phyloP scores from a whole-genome alignment of 23 tunicate species.

The Clavelina lepadiformis region DNA sequence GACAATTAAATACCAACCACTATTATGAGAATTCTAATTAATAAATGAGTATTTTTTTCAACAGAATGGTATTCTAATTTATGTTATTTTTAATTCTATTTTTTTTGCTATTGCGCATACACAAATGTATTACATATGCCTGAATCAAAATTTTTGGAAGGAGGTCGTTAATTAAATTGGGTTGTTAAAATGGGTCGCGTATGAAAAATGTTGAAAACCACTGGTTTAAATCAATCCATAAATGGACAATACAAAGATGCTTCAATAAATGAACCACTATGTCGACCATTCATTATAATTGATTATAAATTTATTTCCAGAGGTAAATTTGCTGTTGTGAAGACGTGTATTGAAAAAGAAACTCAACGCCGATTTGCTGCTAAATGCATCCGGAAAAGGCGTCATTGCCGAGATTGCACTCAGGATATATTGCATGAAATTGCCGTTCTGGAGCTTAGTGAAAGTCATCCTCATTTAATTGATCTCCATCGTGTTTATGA shows the following conservation, averaged over 20 bases:
- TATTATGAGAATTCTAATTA: no score
- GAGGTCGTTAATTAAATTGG: no score
- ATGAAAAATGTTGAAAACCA: no score
- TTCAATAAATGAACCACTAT: background rate
- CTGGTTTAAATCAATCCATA: no score
- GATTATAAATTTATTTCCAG: conserved; percentile 13
- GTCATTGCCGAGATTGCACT: conserved; percentile 67
- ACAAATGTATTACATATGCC: no score
- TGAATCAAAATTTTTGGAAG: no score
- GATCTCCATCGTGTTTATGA: conserved; percentile 47
- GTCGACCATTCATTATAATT: background rate
- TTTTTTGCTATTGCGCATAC: no score
- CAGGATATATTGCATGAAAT: conserved; percentile 67
- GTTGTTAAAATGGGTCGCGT: no score
- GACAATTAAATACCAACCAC: no score
- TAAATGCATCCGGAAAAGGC: conserved; percentile 61
- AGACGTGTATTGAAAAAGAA: conserved; percentile 41
- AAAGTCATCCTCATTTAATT: conserved; percentile 48
- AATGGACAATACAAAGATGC: background rate
- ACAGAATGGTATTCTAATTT: no score
- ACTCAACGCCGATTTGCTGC: conserved; percentile 49
- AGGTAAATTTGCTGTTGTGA: conserved; percentile 65
- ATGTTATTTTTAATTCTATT: no score
- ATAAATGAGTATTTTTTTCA: no score
- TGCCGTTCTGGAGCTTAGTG: conserved; percentile 59